Base-by-base conservation (phyloP, 2,797 vertebrate species). In the Mustela erminea region DNA sequence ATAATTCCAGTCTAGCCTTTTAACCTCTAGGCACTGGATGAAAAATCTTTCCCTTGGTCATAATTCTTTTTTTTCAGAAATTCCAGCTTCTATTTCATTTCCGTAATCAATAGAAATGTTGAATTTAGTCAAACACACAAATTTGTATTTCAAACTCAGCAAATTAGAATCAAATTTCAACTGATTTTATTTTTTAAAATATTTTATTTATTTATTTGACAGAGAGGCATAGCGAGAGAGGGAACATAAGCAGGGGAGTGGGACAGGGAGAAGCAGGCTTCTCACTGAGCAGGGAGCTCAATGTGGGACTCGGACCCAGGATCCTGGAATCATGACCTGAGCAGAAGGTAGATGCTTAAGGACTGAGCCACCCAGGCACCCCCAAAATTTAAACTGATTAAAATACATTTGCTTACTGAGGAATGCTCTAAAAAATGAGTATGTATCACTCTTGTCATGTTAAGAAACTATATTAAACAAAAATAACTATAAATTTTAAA, bases 1-100 rank as follows among this genome's bases (percentile, higher is more conserved):
- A 84, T 96, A 89, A 96, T 83, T 95, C 23, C 35, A 96, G 32
- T 78, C 64, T 95, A 58, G n/a, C 20, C 46, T 74, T 96, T 92
- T 95, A 21, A 21, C 21, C 62, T 92, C 18, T 18, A 87, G 43
- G 14, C 94, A 38, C 32, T 66, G 43, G 4, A 6, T 74, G 17
- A 89, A 92, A 87, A 95, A 74, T 84, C 0, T 87, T 93, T 88
- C 95, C 20, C 35, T 94, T 90, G 18, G 9, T 62, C 17, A 35
- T 32, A 94, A 74, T 93, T 97, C 49, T 75, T 75, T 75, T 75
- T 75, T 87, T 70, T 12, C 6, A 95, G 49, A 17, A 90, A 92
- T 87, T 91, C 20, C 20, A 86, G 29, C 18, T 94, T 93, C 46
- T 56, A 84, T 90, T 96, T 95, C 41, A 95, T 83, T 95, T 90